Evolutionary conservation across 2,888 invertebrate species (phyloP).

Genomic region (Drosophila pseudotakahashii): DNA sequence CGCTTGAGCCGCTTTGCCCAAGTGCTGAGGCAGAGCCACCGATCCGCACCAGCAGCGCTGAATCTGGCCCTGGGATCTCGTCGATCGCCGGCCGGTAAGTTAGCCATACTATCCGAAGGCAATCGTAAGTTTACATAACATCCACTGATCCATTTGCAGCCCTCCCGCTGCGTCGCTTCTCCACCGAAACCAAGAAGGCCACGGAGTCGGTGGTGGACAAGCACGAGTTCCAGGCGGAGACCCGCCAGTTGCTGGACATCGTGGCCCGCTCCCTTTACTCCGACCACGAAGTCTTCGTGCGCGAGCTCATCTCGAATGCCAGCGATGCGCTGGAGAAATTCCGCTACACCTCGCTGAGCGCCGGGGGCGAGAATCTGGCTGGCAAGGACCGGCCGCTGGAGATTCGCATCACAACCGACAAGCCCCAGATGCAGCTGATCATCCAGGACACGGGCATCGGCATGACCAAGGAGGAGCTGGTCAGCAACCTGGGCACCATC

Average conservation of each 20-base stretch:
- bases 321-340: constrained; percentile 99
- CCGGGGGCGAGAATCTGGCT: constrained; percentile 85
- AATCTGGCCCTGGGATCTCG: constrained; percentile 3
- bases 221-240: constrained; percentile 98
- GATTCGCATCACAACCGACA: constrained; percentile 95
- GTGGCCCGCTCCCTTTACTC: constrained; percentile 98
- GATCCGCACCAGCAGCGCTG: constrained; percentile 7
- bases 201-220: constrained; percentile 85
- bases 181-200: constrained; percentile 48
- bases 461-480: constrained; percentile 96
- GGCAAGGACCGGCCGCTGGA: constrained; percentile 90
- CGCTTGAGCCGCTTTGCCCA: constrained; percentile 16
- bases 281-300: constrained; percentile 98
- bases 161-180: constrained; percentile 26
- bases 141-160: constrained; percentile 13
- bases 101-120: too few species aligned
- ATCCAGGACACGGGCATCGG: constrained; percentile 98
- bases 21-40: constrained; percentile 8
- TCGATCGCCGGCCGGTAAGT: constrained; percentile 28
- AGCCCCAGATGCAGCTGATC: constrained; percentile 91
- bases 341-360: constrained; percentile 89
- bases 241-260: constrained; percentile 96
- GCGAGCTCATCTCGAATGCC: constrained; percentile 98
- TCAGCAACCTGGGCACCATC: constrained; percentile 96
- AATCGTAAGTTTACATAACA: constrained; percentile 6